Percentiles rank a stretch among this genome's conserved stretches.
phyloP scores from a whole-genome alignment of 2,113 vertebrate genomes.

The Blennius ocellaris region DNA sequence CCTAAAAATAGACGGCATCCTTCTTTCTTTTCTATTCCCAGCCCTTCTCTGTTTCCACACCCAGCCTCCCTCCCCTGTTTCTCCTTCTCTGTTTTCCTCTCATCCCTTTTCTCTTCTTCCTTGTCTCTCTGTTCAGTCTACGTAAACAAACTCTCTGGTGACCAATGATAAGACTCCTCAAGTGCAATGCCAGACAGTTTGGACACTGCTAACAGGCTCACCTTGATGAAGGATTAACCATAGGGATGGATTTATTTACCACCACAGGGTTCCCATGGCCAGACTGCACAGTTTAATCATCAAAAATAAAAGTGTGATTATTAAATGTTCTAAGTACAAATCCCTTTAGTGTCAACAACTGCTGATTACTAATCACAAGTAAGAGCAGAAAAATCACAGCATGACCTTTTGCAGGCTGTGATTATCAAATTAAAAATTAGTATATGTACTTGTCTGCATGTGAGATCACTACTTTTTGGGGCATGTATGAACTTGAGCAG shows the following conservation, averaged over 20 bases:
- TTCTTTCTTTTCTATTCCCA: constrained; percentile 69
- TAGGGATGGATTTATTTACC: constrained; percentile 42
- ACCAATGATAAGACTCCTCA: constrained; percentile 61
- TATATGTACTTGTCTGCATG: not conserved
- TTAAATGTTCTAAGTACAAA: constrained; percentile 30
- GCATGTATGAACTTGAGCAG: not conserved
- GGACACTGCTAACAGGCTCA: constrained; percentile 44
- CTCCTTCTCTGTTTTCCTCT: constrained; percentile 43
- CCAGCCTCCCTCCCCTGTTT: constrained; percentile 41
- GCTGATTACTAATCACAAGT: constrained; percentile 10
- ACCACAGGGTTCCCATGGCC: constrained; percentile 18
- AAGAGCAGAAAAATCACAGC: constrained; percentile 16
- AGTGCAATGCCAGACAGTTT: constrained; percentile 54
- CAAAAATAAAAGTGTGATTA: constrained; percentile 36
- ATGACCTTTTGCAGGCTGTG: not conserved
- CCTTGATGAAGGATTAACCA: constrained; percentile 52
- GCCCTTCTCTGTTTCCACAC: constrained; percentile 59
- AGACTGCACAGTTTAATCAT: constrained; percentile 11
- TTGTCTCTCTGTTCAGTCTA: constrained; percentile 45
- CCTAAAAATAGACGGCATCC: constrained; percentile 78
- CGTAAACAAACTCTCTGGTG: constrained; percentile 64
- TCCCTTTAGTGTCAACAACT: constrained; percentile 8
- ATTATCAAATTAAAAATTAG: not conserved
- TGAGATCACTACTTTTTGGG: not conserved
- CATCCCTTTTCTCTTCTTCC: constrained; percentile 32